Evolutionary conservation across 2,888 invertebrate genomes (phyloP).

Genomic region (Exephanes ischioxanthus): DNA sequence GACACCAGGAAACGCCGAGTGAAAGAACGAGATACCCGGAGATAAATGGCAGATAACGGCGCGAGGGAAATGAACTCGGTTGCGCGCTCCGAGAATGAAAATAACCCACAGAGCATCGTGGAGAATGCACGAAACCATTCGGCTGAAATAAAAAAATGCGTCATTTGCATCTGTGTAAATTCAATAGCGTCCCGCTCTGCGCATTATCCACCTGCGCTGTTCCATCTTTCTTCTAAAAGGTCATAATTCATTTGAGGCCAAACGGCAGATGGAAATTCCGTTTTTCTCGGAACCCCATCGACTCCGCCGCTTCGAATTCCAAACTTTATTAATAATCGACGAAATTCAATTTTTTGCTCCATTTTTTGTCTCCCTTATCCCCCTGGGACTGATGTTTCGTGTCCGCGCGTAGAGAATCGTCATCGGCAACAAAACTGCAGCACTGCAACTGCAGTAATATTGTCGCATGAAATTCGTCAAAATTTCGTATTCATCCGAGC

Average conservation of each 20-base stretch:
- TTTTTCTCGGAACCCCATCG: not conserved
- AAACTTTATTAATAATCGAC: slow-evolving; percentile 12
- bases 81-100: not conserved
- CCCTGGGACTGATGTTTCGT: not conserved
- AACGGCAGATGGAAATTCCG: not conserved
- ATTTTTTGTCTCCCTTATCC: not conserved
- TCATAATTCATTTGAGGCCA: not conserved
- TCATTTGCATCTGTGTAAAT: slow-evolving; percentile 36
- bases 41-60: not conserved
- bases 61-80: not conserved
- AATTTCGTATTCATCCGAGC: slow-evolving; percentile 9
- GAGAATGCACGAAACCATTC: not conserved
- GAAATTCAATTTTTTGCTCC: not conserved
- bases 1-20: slow-evolving; percentile 2
- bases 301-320: not conserved
- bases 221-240: not conserved
- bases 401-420: not conserved
- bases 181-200: not conserved
- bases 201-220: slow-evolving; percentile 1
- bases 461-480: slow-evolving; percentile 1
- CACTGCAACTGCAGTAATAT: not conserved
- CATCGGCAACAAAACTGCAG: not conserved
- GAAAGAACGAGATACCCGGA: not conserved
- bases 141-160: slow-evolving; percentile 6
- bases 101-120: not conserved